Evolutionary conservation across 2,888 invertebrate genomes (phyloP).

Genomic region (Oxycera nigricornis): DNA sequence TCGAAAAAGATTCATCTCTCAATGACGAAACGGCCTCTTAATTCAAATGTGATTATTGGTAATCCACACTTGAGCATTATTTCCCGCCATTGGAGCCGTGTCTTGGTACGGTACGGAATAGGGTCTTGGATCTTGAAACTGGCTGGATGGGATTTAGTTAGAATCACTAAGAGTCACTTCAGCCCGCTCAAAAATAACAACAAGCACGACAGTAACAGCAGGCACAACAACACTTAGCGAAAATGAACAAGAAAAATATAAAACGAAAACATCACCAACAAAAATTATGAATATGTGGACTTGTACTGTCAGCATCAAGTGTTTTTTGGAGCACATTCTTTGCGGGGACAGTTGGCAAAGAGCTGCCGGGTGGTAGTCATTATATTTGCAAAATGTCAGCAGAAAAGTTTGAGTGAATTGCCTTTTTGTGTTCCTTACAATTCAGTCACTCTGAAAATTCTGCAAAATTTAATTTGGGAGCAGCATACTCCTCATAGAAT

Average conservation of each 20-base stretch:
- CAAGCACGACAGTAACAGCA: slow-evolving; percentile 33
- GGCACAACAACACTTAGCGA: not conserved
- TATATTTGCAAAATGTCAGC: too few species aligned
- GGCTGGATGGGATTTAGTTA: slow-evolving; percentile 34
- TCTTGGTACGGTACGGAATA: too few species aligned
- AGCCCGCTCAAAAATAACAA: slow-evolving; percentile 34
- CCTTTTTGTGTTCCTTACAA: too few species aligned
- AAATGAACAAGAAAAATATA: not conserved
- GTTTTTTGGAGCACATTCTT: slow-evolving; percentile 36
- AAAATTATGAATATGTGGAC: not conserved
- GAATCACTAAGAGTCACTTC: slow-evolving; percentile 38
- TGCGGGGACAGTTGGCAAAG: slow-evolving; percentile 10
- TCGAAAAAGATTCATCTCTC: slow-evolving; percentile 31
- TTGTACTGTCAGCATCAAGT: slow-evolving; percentile 31
- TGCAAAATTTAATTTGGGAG: too few species aligned
- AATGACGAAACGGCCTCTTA: slow-evolving; percentile 40
- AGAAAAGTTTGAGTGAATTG: too few species aligned
- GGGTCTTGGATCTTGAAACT: not conserved
- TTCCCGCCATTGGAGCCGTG: slow-evolving; percentile 13
- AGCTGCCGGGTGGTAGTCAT: slow-evolving; percentile 1
- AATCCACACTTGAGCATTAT: slow-evolving; percentile 40
- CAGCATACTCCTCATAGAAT: too few species aligned
- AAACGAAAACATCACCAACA: not conserved
- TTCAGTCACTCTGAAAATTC: too few species aligned
- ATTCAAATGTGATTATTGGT: slow-evolving; percentile 41